Conservation (phyloP, 2,888 invertebrate species). For the Plagiodera versicolora region DNA sequence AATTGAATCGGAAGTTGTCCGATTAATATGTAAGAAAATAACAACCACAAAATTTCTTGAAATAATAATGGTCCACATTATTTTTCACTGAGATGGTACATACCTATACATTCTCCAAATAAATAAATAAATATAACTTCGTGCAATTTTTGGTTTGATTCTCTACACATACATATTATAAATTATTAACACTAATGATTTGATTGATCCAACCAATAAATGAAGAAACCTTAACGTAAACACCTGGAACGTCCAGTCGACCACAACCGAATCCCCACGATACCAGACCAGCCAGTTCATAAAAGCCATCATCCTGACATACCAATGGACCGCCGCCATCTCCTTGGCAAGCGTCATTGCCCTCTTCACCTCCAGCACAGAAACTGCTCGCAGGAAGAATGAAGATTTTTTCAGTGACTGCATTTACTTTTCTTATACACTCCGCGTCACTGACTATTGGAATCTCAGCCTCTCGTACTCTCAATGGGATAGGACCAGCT, state of each 20-base stretch:
- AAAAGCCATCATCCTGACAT: slow-evolving; percentile 91
- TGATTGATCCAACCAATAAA: slow-evolving; percentile 98
- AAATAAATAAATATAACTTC: slow-evolving; percentile 29
- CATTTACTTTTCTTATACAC: slow-evolving; percentile 89
- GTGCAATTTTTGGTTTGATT: slow-evolving; percentile 31
- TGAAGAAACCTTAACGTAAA: slow-evolving; percentile 93
- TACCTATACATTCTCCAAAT: slow-evolving; percentile 11
- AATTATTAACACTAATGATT: slow-evolving; percentile 92
- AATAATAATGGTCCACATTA: no score
- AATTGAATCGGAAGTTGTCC: no score
- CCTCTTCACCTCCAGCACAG: slow-evolving; percentile 91
- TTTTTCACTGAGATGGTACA: background rate
- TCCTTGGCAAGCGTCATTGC: slow-evolving; percentile 94
- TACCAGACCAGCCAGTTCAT: slow-evolving; percentile 88
- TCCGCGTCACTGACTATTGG: slow-evolving; percentile 92
- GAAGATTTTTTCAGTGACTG: slow-evolving; percentile 93
- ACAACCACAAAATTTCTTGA: no score
- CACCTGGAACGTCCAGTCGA: slow-evolving; percentile 92
- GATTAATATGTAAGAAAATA: background rate
- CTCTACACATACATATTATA: slow-evolving; percentile 56
- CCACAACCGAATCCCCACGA: slow-evolving; percentile 96
- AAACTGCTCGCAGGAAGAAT: slow-evolving; percentile 91
- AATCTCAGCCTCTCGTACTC: slow-evolving; percentile 87
- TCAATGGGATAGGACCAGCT: slow-evolving; percentile 89
- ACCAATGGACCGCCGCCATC: slow-evolving; percentile 94